These are phyloP conservation scores for Lophius americanus DNA, from an alignment of 2,797 vertebrate species.

Conservation along the genomic window DNA sequence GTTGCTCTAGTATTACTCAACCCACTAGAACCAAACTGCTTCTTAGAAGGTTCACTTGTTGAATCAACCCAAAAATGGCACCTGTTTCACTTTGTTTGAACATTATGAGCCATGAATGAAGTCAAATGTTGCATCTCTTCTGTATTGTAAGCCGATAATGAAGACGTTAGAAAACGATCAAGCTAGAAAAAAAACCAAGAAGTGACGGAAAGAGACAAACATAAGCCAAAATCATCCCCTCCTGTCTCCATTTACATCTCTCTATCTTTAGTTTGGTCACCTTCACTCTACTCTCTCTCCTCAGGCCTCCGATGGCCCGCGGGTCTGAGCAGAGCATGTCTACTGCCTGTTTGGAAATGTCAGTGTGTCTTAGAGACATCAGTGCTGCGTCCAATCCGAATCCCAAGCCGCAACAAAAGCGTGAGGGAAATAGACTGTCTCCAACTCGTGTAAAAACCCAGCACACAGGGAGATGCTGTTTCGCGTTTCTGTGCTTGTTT, in stretches of 20 bases:
- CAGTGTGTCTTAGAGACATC: conserved; percentile 40
- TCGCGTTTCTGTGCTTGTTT: conserved; percentile 72
- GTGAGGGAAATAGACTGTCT: conserved; percentile 41
- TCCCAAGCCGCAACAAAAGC: conserved; percentile 63
- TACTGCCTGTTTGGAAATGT: conserved; percentile 48
- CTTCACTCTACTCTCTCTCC: conserved; percentile 40
- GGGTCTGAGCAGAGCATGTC: conserved; percentile 26
- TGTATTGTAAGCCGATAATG: conserved; percentile 45
- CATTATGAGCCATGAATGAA: conserved; percentile 38
- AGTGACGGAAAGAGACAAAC: conserved; percentile 63
- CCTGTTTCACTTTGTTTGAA: too few relatives aligned
- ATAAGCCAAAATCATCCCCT: conserved; percentile 49
- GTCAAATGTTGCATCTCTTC: conserved; percentile 35
- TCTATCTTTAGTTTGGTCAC: conserved; percentile 55
- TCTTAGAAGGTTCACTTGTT: too few relatives aligned
- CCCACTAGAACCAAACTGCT: too few relatives aligned
- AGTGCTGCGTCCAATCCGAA: conserved; percentile 50
- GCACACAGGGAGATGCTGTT: conserved; percentile 46
- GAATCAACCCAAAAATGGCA: too few relatives aligned
- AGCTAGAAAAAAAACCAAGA: conserved; percentile 57
- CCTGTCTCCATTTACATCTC: conserved; percentile 30
- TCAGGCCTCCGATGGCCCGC: not conserved
- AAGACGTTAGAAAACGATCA: conserved; percentile 47
- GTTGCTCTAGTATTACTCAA: too few relatives aligned
- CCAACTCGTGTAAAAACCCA: conserved; percentile 36